Evolutionary conservation across 53 echinoderm and acorn worm genomes (phyloP), one percentile per base, ranked within the genome.

Genomic region (Temnopleurus reevesii): DNA sequence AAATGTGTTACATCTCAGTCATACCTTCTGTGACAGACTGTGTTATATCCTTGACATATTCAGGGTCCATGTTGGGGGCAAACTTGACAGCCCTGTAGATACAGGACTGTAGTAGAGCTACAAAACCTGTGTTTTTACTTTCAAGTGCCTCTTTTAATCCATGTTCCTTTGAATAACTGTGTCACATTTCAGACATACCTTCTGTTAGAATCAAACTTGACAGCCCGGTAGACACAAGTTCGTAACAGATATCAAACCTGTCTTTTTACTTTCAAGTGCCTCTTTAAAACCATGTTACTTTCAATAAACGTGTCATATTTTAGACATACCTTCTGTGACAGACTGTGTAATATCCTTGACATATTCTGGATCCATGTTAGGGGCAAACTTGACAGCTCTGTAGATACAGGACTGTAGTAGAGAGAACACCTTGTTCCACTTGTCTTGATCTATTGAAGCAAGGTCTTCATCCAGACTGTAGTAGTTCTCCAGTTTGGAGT

Each of bases 1-100:
- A n/a, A n/a, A n/a, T n/a, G n/a, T n/a, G n/a, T n/a, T n/a, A n/a
- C n/a, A n/a, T 12, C 15, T 15, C 9, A 18, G 15, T 19, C 83
- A 3, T 19, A 59, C 97, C 93, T 93, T 97, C 97, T 76, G 97
- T 97, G 44, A 97, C 91, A 26, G 97, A 97, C 83, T 91, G 91
- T 2, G 92, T 91, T 18, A 92, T 53, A 23, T 91, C 90, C 76
- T 92, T 57, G 51, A 89, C 85, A 6, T 77, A 66, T 21, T 91
- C 92, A 21, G 38, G 76, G 33, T 93, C 76, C 79, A 95, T 47
- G 41, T 58, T 77, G 6, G 58, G 59, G 12, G 26, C 15, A 21
- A 76, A 59, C 65, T 57, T 89, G 64, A 92, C 77, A 3, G 92
- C 92, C 7, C 91, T 51, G 64, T 91, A 93, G 44, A 97, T 77